Percentiles rank a stretch among this genome's conserved stretches.
These are phyloP conservation scores for Odontomachus brunneus DNA, from an alignment of 1,140 invertebrate species.

Conservation along the genomic window DNA sequence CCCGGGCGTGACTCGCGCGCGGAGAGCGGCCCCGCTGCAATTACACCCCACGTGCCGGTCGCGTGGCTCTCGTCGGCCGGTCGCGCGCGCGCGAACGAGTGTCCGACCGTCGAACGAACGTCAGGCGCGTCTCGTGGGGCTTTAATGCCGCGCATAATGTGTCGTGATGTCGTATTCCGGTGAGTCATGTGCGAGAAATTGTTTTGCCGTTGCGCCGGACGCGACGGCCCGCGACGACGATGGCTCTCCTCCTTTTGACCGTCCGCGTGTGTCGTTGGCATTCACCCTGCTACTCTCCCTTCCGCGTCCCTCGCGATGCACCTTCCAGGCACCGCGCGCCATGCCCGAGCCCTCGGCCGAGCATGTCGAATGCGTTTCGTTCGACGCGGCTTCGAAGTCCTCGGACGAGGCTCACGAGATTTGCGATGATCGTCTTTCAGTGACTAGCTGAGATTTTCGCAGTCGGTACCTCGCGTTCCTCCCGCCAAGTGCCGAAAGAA, in stretches of 20 bases:
- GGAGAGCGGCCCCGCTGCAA: slow-evolving; percentile 42
- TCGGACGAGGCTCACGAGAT: too few relatives aligned
- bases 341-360: neutral
- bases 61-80: slow-evolving; percentile 75
- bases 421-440: neutral
- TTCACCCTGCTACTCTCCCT: neutral
- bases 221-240: slow-evolving; percentile 81
- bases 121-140: slow-evolving; percentile 49
- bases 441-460: neutral
- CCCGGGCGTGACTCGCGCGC: slow-evolving; percentile 60
- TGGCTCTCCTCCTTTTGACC: slow-evolving; percentile 55
- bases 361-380: slow-evolving; percentile 38
- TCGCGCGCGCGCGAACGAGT: slow-evolving; percentile 32
- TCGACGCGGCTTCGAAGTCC: neutral
- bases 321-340: too few relatives aligned
- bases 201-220: slow-evolving; percentile 68
- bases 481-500: too few relatives aligned
- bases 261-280: slow-evolving; percentile 21
- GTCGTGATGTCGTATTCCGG: slow-evolving; percentile 76
- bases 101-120: slow-evolving; percentile 28
- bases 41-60: slow-evolving; percentile 79
- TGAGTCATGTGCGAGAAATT: slow-evolving; percentile 83
- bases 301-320: neutral
- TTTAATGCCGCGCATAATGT: slow-evolving; percentile 73
- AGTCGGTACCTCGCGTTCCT: neutral